These are phyloP conservation scores for Lycophotia porphyrea DNA, from an alignment of 2,888 invertebrate species.

Conservation along the genomic window DNA sequence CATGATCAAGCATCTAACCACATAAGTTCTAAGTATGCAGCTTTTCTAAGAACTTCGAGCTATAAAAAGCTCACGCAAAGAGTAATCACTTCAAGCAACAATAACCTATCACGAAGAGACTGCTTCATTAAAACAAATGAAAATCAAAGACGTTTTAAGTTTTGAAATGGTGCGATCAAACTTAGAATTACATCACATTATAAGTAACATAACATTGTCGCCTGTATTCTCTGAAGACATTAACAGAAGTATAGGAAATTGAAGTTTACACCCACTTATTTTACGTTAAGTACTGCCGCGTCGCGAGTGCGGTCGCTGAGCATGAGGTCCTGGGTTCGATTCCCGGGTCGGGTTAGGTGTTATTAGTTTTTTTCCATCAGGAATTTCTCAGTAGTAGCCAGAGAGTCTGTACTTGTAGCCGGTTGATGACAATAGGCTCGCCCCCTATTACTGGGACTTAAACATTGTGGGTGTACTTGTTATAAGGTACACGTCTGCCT, in stretches of 20 bases:
- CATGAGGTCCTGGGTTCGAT: background rate
- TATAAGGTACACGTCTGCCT: background rate
- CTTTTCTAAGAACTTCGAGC: background rate
- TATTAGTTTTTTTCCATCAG: background rate
- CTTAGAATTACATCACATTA: background rate
- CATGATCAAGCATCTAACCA: background rate
- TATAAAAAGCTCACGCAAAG: background rate
- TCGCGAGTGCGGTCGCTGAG: too few species aligned
- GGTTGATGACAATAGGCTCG: background rate
- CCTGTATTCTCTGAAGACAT: background rate
- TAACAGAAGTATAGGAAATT: background rate
- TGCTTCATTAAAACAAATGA: background rate
- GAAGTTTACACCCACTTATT: background rate
- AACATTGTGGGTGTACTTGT: background rate
- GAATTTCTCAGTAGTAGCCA: background rate
- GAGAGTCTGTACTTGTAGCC: too few species aligned
- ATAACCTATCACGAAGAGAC: constrained; percentile 18
- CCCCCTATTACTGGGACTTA: too few species aligned
- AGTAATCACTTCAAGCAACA: background rate
- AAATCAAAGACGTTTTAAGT: background rate
- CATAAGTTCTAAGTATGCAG: background rate
- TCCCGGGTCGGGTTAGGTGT: background rate
- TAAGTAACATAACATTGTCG: background rate
- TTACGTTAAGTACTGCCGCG: background rate
- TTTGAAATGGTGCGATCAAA: background rate